Conservation (phyloP, 2,113 vertebrate genomes). For the Archilochus colubris region DNA sequence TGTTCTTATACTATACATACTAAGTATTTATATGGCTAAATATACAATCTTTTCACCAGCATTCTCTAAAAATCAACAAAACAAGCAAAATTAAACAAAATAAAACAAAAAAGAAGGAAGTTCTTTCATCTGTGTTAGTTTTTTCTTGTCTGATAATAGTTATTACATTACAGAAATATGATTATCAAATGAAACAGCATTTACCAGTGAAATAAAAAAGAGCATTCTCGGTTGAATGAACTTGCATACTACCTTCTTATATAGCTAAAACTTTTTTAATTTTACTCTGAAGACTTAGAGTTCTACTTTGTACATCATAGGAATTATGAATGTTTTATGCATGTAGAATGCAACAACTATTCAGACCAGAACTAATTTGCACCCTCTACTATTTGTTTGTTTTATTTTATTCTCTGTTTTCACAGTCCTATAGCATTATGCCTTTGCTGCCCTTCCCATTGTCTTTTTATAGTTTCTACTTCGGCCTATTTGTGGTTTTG, state of each 20-base stretch:
- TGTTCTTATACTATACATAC: neutral
- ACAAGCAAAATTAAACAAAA: neutral
- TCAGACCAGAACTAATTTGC: neutral
- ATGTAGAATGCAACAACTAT: neutral
- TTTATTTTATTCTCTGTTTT: too few relatives aligned
- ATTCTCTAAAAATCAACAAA: neutral
- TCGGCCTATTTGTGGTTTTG: too few relatives aligned
- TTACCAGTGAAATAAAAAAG: neutral
- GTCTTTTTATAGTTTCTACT: too few relatives aligned
- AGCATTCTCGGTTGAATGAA: neutral
- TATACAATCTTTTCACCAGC: neutral
- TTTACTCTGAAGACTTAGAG: neutral
- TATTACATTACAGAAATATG: neutral
- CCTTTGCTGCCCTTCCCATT: too few relatives aligned
- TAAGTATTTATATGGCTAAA: neutral
- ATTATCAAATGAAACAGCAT: neutral
- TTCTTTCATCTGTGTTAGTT: fast-evolving
- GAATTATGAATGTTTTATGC: neutral
- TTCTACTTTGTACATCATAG: neutral
- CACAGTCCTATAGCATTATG: too few relatives aligned
- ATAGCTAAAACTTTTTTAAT: neutral
- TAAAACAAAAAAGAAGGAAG: neutral
- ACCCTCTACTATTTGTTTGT: too few relatives aligned
- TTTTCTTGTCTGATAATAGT: neutral
- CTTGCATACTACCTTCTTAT: neutral